phyloP scores from a whole-genome alignment of 2,888 invertebrate genomes.

The Girardia tigrina region DNA sequence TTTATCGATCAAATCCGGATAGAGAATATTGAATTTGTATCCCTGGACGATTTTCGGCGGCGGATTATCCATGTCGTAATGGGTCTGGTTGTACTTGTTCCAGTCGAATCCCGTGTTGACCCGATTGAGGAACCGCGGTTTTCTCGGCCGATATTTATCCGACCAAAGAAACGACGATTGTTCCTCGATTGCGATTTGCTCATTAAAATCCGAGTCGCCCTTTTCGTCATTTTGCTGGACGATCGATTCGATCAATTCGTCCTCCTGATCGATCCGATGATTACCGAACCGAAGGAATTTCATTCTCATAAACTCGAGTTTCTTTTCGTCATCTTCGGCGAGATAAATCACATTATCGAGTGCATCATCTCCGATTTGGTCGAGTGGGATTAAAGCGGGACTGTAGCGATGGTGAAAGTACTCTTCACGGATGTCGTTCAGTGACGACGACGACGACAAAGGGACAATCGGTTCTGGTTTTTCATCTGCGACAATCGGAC shows the following conservation, averaged over 20 bases:
- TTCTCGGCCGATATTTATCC: conserved; percentile 89
- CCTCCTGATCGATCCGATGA: neutral
- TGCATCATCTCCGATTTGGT: conserved; percentile 63
- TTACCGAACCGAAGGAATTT: neutral
- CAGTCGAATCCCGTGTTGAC: conserved; percentile 80
- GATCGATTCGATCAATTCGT: conserved; percentile 21
- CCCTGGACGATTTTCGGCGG: conserved; percentile 99
- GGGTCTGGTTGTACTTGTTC: conserved; percentile 99
- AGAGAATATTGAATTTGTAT: conserved; percentile 99
- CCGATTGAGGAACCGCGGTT: conserved; percentile 87
- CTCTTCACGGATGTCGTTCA: conserved; percentile 54
- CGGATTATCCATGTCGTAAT: conserved; percentile 99
- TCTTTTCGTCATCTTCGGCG: conserved; percentile 55
- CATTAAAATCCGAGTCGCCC: neutral
- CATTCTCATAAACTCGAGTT: conserved; percentile 11
- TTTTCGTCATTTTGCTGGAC: conserved; percentile 5
- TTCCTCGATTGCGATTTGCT: conserved; percentile 67
- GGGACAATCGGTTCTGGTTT: conserved; percentile 53
- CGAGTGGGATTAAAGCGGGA: conserved; percentile 59
- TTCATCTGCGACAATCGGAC: conserved; percentile 43
- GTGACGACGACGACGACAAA: neutral
- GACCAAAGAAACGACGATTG: conserved; percentile 79
- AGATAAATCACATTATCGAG: conserved; percentile 57
- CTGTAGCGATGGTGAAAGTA: conserved; percentile 73
- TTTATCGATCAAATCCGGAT: conserved; percentile 92